Base-by-base conservation (phyloP, 1,140 invertebrate genomes). In the Caenorhabditis tropicalis region DNA sequence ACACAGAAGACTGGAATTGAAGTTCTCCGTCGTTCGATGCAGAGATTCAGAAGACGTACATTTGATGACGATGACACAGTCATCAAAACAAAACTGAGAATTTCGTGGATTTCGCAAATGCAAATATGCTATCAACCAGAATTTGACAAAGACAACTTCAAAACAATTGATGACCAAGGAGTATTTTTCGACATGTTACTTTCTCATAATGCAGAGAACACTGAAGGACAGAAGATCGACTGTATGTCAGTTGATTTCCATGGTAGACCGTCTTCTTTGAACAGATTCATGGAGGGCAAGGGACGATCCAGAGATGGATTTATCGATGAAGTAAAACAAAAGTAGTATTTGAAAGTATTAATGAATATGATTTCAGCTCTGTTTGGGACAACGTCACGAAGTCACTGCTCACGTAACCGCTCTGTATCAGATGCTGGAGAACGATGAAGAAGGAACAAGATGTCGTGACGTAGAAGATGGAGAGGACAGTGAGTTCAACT, bases 81-180 rank as follows among this genome's bases (percentile, higher is more conserved):
- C 15, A 89, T 91, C 82, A 87, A 80, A 49, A 91, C 90, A 16
- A 82, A 84, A 33, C 83, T 91, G 16, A 43, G 81, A 21, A 90
- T 89, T 39, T 87, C 89, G 5, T 91, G 90, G 90, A 87, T 91
- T 80, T 91, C 90, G 31, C 87, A 88, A 82, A 91, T 90, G 87
- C 90, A 91, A 83, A 86, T 91, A 33, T 91, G 90, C 70, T 91
- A 90, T 51, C 90, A 91, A 58, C 90, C 90, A 7, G 82, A 70
- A 83, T 90, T 89, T 79, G 89, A 91, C 79, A 12, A 83, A 48
- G 86, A 89, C 21, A 91, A 90, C 51, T 89, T 79, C 46, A 83
- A 89, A 43, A 31, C 82, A 0, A 91, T 91, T 21, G 80, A 85
- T 43, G 90, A 91, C 48, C 90, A 90, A 79, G 88, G 89, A 80